A percentile compares a stretch with the other conserved stretches of the same genome.
phyloP scores from a whole-genome alignment of 2,888 invertebrate species.

The Microctonus hyperodae region DNA sequence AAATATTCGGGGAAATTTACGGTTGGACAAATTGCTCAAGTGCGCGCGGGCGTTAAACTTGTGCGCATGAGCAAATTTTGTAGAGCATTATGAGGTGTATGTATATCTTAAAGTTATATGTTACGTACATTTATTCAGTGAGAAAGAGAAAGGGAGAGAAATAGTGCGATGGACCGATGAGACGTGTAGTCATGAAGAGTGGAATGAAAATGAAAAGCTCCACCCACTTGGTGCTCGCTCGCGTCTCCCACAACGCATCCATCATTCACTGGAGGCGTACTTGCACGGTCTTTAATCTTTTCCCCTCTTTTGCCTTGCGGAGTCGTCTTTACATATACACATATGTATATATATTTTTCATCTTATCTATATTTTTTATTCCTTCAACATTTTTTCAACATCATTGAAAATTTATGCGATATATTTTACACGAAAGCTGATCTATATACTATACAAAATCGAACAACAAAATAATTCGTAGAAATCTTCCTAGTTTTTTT shows the following conservation, averaged over 20 bases:
- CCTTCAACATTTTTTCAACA: background rate
- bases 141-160: slow-evolving; percentile 21
- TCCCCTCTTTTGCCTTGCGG: slow-evolving; percentile 44
- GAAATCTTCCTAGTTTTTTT: background rate
- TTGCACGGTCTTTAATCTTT: slow-evolving; percentile 61
- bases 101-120: background rate
- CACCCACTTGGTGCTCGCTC: slow-evolving; percentile 52
- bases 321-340: background rate
- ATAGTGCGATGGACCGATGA: slow-evolving; percentile 33
- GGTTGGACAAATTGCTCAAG: background rate
- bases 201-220: slow-evolving; percentile 60
- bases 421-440: background rate
- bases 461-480: background rate
- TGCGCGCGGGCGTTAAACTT: background rate
- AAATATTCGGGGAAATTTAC: background rate
- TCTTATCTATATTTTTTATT: background rate
- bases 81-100: background rate
- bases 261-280: slow-evolving; percentile 62
- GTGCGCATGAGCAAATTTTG: slow-evolving; percentile 1
- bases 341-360: background rate
- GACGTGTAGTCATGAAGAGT: slow-evolving; percentile 31
- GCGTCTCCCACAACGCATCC: slow-evolving; percentile 58
- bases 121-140: background rate
- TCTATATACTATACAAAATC: background rate
- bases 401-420: background rate